These are phyloP conservation scores for Neria commutata DNA, from an alignment of 2,888 invertebrate species.

Conservation along the genomic window DNA sequence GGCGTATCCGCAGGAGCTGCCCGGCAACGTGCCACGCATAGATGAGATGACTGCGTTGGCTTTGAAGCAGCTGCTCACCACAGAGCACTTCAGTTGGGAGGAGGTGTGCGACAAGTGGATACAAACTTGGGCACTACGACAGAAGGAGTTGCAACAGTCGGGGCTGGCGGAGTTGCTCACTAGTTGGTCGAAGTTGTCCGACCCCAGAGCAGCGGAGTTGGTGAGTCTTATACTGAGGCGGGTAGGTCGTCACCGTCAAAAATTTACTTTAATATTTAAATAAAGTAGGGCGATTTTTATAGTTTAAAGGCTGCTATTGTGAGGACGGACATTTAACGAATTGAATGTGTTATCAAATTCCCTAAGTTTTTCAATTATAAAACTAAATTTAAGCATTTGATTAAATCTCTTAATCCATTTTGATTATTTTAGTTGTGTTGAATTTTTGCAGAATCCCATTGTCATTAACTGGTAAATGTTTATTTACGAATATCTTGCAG, in stretches of 20 bases:
- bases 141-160: conserved; percentile 1
- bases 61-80: neutral
- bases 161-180: neutral
- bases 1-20: conserved; percentile 11
- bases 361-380: too few relatives aligned
- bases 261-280: too few relatives aligned
- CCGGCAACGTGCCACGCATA: conserved; percentile 1
- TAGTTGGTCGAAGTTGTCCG: neutral
- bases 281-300: too few relatives aligned
- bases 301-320: too few relatives aligned
- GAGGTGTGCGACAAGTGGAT: conserved; percentile 2
- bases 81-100: neutral
- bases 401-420: neutral
- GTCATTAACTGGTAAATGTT: too few relatives aligned
- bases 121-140: neutral
- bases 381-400: neutral
- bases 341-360: too few relatives aligned
- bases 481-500: too few relatives aligned
- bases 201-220: neutral
- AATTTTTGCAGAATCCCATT: neutral
- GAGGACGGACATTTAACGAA: too few relatives aligned
- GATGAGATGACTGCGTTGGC: neutral
- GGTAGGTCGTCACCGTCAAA: too few relatives aligned
- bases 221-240: too few relatives aligned
- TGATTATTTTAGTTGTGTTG: too few relatives aligned